Evolutionary conservation across 2,113 vertebrate species (phyloP), one percentile per base, ranked within the genome.

Genomic region (Ceyx margarethae): DNA sequence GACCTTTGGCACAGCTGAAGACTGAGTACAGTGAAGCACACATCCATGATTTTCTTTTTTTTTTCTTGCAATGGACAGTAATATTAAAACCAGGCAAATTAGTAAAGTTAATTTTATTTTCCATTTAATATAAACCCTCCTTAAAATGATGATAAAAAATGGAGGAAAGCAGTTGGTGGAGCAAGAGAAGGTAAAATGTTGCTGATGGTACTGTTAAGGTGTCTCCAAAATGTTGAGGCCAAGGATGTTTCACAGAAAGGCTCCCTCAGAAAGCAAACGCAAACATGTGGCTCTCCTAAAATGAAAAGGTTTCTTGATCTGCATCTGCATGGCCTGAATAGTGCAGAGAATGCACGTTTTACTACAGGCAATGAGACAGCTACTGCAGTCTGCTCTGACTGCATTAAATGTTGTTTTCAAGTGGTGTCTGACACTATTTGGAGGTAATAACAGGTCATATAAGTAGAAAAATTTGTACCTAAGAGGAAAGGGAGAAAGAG

Each of bases 121-220:
- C 33, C 54, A 4, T 67, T 40, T 71, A 74, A n/a, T 78, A 48
- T 48, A 45, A n/a, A 10, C 7, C 14, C 17, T 54, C 21, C 51
- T 62, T 43, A 60, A 69, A 79, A 45, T 56, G 3, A 33, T 61
- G 66, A 68, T 7, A 13, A 37, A 43, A 77, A 48, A 40, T 15
- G 13, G 14, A 74, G 26, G 26, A 77, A 74, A 60, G 23, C 4
- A 21, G 28, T 29, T 53, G 35, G 45, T 16, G 6, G 26, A 75
- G 13, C 1, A 2, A n/a, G 15, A 58, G 37, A 81, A 48, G 21
- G 19, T 53, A 40, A 45, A 71, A 15, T 25, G 25, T 15, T 86
- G 37, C n/a, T 51, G 22, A 17, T 74, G 56, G 14, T n/a, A 15
- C 16, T 83, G 17, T 42, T 89, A 61, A 35, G 0, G 0, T 53